Evolutionary conservation across 2,797 vertebrate genomes (phyloP).

Genomic region (Etheostoma nigrum): DNA sequence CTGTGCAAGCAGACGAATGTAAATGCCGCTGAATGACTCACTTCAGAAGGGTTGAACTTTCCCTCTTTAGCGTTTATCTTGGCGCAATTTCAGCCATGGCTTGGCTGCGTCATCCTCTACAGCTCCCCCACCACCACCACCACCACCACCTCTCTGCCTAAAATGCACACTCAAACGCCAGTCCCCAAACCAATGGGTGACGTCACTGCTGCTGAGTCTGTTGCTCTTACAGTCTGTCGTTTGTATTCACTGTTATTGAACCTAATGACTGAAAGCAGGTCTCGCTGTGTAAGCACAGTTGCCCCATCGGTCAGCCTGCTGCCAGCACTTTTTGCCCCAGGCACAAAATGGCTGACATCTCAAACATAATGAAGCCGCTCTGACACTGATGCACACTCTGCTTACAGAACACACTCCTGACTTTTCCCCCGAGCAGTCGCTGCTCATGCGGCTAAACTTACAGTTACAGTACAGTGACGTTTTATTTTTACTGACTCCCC

Average conservation of each 20-base stretch:
- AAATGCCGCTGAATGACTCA: no score
- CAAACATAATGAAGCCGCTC: slow-evolving; percentile 39
- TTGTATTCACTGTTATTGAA: background rate
- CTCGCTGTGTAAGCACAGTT: slow-evolving; percentile 40
- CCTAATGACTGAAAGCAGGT: background rate
- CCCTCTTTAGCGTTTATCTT: no score
- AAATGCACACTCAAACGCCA: no score
- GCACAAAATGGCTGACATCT: slow-evolving; percentile 27
- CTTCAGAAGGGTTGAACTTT: no score
- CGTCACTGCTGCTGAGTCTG: no score
- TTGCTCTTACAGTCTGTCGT: no score
- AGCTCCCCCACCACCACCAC: no score
- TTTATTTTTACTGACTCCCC: background rate
- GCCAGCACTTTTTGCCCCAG: slow-evolving; percentile 17
- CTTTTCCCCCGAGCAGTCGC: slow-evolving; percentile 40
- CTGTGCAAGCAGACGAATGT: no score
- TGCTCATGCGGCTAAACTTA: slow-evolving; percentile 57
- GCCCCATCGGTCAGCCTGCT: slow-evolving; percentile 4
- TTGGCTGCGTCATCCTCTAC: no score
- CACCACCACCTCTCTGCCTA: no score
- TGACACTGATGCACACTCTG: slow-evolving; percentile 34
- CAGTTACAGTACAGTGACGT: background rate
- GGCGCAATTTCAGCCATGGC: no score
- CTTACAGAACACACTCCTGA: slow-evolving; percentile 41
- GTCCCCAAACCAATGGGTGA: no score